phyloP scores from a whole-genome alignment of 35 echinoderm and acorn worm genomes.

The Apostichopus californicus region DNA sequence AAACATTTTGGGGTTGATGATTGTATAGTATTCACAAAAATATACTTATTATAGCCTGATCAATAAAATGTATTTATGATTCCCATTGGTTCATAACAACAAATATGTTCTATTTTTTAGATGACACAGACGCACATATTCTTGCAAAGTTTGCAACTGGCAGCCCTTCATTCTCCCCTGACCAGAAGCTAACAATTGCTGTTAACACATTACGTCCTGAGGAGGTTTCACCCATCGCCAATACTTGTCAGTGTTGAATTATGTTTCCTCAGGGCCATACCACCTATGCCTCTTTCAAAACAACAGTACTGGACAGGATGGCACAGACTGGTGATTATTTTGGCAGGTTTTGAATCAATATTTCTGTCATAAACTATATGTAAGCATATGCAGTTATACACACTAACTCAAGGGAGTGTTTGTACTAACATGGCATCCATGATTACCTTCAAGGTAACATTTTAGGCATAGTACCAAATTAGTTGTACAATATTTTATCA shows the following conservation, averaged over 20 bases:
- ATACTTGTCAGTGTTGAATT: neutral
- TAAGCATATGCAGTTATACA: no score
- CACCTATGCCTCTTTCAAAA: neutral
- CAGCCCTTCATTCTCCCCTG: neutral
- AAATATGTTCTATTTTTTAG: neutral
- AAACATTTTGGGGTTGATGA: neutral
- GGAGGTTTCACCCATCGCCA: slow-evolving; percentile 16
- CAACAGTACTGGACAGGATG: neutral
- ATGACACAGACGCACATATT: neutral
- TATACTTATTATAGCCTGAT: no score
- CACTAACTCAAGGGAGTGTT: no score
- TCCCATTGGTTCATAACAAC: no score
- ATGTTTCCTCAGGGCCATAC: neutral
- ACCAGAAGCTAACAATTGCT: neutral
- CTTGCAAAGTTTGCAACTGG: slow-evolving; percentile 12
- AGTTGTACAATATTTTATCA: no score
- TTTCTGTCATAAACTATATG: neutral
- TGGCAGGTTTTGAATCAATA: neutral
- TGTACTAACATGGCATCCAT: no score
- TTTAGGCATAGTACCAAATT: no score
- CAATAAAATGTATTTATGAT: no score
- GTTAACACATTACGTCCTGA: slow-evolving; percentile 7
- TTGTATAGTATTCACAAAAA: neutral
- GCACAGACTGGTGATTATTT: neutral
- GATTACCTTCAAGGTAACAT: no score